Evolutionary conservation across 2,888 invertebrate genomes (phyloP), one percentile per base, ranked within the genome.

Genomic region (Drosophila testacea): DNA sequence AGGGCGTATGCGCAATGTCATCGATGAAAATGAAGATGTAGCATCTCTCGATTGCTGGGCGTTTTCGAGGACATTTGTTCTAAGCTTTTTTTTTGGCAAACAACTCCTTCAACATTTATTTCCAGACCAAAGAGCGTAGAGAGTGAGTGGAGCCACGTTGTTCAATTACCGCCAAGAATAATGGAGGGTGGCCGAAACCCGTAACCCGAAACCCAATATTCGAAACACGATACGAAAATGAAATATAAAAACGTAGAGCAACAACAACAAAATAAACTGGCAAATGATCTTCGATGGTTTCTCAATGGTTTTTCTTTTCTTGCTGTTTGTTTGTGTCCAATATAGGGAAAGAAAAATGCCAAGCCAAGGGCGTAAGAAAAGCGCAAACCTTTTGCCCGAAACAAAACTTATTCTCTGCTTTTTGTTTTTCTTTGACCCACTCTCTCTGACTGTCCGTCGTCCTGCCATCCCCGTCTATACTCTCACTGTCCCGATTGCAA

Each of bases 101-200:
- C 73, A 77, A 55, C 69, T 71, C 66, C 69, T 56, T 46, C 27
- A 5, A 78, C 81, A 86, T 83, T 85, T 88, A 81, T 86, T 74
- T 76, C 69, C 67, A 57, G 63, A 44, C 76, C 72, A 39, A 63
- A 32, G 6, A 34, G 54, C 41, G 54, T 41, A 30, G 68, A 71
- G 67, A 74, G 66, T 57, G 65, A 60, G 13, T 13, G 44, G 36
- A 47, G 78, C 77, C 76, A 85, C 79, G 88, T 79, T 86, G 85
- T 87, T 89, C 86, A 86, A 86, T 86, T 86, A 87, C 89, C 82
- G 85, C 89, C 85, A 87, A 89, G 81, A 89, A 81, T 71, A 88
- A 88, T 87, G 83, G 85, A 67, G 61, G 67, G 48, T 76, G 66
- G 71, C 71, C 68, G 39, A 59, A 54, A 66, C 60, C 34, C 60